Evolutionary conservation across 2,888 invertebrate genomes (phyloP).

Genomic region (Agapostemon virescens): DNA sequence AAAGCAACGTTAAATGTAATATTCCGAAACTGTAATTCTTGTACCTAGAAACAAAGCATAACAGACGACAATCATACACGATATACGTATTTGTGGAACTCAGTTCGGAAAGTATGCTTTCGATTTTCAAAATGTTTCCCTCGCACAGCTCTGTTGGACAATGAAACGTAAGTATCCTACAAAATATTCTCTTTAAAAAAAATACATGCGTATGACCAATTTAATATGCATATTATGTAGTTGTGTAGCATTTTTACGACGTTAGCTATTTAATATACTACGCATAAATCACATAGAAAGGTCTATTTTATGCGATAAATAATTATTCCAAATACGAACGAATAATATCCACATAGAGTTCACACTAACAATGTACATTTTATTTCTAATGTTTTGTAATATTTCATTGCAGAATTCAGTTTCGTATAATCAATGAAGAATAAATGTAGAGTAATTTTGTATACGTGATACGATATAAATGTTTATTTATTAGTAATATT

Average conservation of each 20-base stretch:
- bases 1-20: constrained; percentile 40
- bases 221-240: not conserved
- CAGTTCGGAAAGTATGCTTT: constrained; percentile 19
- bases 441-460: constrained; percentile 28
- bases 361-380: constrained; percentile 34
- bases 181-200: constrained; percentile 27
- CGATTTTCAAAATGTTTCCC: constrained; percentile 36
- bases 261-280: constrained; percentile 6
- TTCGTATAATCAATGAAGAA: constrained; percentile 30
- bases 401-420: constrained; percentile 36
- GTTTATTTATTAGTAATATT: constrained; percentile 1
- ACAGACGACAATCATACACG: constrained; percentile 45
- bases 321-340: constrained; percentile 24
- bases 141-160: constrained; percentile 33
- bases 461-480: not conserved
- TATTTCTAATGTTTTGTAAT: constrained; percentile 44
- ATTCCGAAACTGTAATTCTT: constrained; percentile 19
- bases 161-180: constrained; percentile 47
- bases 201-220: not conserved
- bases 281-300: constrained; percentile 3
- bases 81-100: constrained; percentile 26
- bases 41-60: constrained; percentile 23
- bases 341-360: constrained; percentile 3
- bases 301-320: constrained; percentile 38
- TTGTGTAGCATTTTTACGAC: constrained; percentile 46